phyloP scores from a whole-genome alignment of 2,888 invertebrate species.

The Oithona nana region DNA sequence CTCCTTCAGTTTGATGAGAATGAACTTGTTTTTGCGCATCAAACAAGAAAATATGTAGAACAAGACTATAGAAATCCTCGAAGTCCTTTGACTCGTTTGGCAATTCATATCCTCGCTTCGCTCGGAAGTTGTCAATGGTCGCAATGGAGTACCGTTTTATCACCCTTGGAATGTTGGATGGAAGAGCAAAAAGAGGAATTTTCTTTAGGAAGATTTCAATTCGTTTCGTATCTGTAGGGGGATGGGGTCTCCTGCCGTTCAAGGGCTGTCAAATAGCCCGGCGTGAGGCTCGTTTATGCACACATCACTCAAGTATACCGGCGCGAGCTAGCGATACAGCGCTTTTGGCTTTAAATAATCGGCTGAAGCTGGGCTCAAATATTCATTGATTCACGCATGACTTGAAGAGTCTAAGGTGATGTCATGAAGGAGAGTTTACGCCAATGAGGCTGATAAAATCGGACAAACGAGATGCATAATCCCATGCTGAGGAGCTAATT shows the following conservation, averaged over 20 bases:
- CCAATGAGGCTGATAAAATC: not conserved
- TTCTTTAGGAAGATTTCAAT: not conserved
- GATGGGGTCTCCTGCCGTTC: not conserved
- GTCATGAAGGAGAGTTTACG: not conserved
- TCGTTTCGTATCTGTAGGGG: not conserved
- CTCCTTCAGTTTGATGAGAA: not conserved
- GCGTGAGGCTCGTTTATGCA: not conserved
- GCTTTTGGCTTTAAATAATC: no score
- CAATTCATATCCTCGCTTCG: no score
- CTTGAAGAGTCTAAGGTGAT: not conserved
- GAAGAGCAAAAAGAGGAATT: no score
- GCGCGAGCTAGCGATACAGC: no score
- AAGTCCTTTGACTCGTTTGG: no score
- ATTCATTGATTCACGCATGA: not conserved
- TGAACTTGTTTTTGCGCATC: no score
- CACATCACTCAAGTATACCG: not conserved
- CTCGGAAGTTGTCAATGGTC: no score
- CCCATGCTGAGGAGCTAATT: slow-evolving; percentile 1
- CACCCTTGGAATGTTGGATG: no score
- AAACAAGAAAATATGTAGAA: no score
- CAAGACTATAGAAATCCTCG: no score
- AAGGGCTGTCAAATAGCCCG: not conserved
- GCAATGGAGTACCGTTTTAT: no score
- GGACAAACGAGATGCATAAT: not conserved
- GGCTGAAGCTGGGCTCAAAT: no score